Percentiles rank a stretch among this genome's conserved stretches.
Evolutionary conservation across 1,140 invertebrate genomes (phyloP).

Genomic region (Anoplolepis gracilipes): DNA sequence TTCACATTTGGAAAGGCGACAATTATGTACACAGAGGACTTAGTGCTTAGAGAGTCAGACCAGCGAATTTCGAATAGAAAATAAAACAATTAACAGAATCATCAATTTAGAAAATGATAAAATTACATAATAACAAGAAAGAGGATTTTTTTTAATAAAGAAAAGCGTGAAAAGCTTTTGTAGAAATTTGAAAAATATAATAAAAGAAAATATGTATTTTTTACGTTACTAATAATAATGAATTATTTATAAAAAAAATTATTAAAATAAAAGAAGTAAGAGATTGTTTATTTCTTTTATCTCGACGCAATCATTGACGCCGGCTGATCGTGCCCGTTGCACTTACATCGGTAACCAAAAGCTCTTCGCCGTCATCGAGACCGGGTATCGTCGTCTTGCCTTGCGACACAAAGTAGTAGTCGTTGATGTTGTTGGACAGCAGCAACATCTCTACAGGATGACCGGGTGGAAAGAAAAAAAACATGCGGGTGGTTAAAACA

Average conservation of each 20-base stretch:
- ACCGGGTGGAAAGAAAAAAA: constrained; percentile 76
- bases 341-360: constrained; percentile 97
- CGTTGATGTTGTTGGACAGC: constrained; percentile 94
- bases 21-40: constrained; percentile 42
- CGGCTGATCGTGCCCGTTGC: constrained; percentile 75
- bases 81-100: not conserved
- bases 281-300: not conserved
- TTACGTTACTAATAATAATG: not conserved
- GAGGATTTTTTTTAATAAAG: not conserved
- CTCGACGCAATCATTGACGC: constrained; percentile 12
- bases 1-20: constrained; percentile 44
- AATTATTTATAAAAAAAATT: not conserved
- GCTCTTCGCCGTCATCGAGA: constrained; percentile 98
- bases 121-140: not conserved
- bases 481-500: constrained; percentile 82
- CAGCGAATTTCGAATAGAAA: constrained; percentile 18
- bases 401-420: constrained; percentile 98
- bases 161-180: not conserved
- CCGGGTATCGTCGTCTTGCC: constrained; percentile 98
- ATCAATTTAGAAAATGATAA: not conserved
- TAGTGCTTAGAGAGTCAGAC: constrained; percentile 47
- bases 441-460: constrained; percentile 90
- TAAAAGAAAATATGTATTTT: not conserved
- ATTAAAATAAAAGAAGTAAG: not conserved
- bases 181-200: not conserved